Base-by-base conservation (phyloP, 2,888 invertebrate genomes). In the Orthosia incerta region DNA sequence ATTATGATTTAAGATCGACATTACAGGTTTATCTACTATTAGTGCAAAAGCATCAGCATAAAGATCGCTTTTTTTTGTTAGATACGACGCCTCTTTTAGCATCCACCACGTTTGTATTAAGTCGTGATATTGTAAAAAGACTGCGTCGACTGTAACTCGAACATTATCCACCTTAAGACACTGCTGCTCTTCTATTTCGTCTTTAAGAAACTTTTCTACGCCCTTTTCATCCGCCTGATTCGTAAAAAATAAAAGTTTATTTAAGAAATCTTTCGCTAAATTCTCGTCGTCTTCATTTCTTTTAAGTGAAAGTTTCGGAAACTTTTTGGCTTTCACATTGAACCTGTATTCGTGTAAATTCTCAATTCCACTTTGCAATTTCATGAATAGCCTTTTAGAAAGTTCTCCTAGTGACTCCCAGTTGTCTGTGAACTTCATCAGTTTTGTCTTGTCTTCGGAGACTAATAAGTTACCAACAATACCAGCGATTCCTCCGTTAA, bases 381-480 rank as follows among this genome's bases (percentile, higher is more conserved):
- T n/a, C n/a, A n/a, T n/a, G n/a, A n/a, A n/a, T n/a, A n/a, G n/a
- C n/a, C n/a, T n/a, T n/a, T n/a, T n/a, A n/a, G n/a, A n/a, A n/a
- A n/a, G n/a, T n/a, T n/a, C n/a, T n/a, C n/a, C n/a, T n/a, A n/a
- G n/a, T n/a, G n/a, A n/a, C n/a, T n/a, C 45, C 23, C 16, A 56
- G 45, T 75, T 62, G 16, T 56, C 48, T 53, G 72, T 64, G 45
- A 82, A 68, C 20, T 71, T 78, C 45, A 82, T 45, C 1, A 75
- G 53, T 51, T 71, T 68, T 9, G 78, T 60, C 3, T 60, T 51
- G 12, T 26, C 56, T 20, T 83, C 76, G 16, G 46, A 50, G n/a
- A 75, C 57, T 46, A 83, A 55, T 23, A 82, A 53, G 16, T 83
- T 83, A 11, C 83, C 80, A 13, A 80, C 69, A n/a, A 68, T 68